Percentiles rank a stretch among this genome's conserved stretches.
Evolutionary conservation across 2,113 vertebrate genomes (phyloP).

Genomic region (Pagrus major): DNA sequence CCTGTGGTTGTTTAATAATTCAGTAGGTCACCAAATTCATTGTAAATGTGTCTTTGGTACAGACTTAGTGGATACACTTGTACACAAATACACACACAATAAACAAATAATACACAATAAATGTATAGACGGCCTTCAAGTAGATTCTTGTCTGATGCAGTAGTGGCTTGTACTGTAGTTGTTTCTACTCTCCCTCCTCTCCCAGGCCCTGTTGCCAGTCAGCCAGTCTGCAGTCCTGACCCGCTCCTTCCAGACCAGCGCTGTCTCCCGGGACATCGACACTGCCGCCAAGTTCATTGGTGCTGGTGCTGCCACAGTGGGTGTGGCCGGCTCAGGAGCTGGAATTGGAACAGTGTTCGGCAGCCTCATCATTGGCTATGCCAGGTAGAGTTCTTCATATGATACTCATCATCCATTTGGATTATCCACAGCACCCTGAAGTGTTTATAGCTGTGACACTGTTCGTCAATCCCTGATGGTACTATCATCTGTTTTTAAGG

Average conservation of each 20-base stretch:
- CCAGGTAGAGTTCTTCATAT: conserved; percentile 74
- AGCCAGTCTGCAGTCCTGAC: conserved; percentile 64
- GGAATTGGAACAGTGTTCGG: conserved; percentile 87
- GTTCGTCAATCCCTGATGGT: background rate
- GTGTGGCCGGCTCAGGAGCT: conserved; percentile 86
- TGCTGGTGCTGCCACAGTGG: conserved; percentile 87
- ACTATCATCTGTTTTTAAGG: background rate
- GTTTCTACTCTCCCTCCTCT: background rate
- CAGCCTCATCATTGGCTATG: conserved; percentile 87
- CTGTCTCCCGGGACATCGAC: conserved; percentile 84
- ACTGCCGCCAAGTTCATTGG: conserved; percentile 88
- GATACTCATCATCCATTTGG: no score
- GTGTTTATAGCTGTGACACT: background rate
- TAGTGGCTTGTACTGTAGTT: background rate
- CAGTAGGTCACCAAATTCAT: background rate
- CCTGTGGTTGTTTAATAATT: background rate
- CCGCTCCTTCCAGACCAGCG: conserved; percentile 84
- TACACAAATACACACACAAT: no score
- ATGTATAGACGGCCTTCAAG: background rate
- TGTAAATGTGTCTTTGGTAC: background rate
- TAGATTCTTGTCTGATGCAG: background rate
- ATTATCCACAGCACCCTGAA: background rate
- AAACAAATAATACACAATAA: no score
- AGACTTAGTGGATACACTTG: background rate
- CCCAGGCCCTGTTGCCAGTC: conserved; percentile 75